These are phyloP conservation scores for Clivina fossor DNA, from an alignment of 2,888 invertebrate genomes.

Conservation along the genomic window DNA sequence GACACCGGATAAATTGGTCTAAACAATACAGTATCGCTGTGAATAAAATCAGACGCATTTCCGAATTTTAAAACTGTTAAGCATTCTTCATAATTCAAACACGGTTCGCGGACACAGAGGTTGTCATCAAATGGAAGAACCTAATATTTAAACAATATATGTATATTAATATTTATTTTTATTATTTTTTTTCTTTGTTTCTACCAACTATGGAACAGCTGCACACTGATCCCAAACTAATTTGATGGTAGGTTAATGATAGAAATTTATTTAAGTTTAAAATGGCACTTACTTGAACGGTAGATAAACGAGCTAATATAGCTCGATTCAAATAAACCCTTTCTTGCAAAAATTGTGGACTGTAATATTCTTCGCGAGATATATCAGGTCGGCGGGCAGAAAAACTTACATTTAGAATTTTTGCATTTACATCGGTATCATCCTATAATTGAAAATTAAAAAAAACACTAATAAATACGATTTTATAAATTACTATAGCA, in stretches of 20 bases:
- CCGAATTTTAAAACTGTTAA: conserved; percentile 89
- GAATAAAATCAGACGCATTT: conserved; percentile 87
- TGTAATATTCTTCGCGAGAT: conserved; percentile 76
- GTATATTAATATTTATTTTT: no score
- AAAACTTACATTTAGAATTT: conserved; percentile 91
- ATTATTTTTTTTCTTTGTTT: no score
- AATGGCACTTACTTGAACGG: conserved; percentile 70
- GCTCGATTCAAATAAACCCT: conserved; percentile 90
- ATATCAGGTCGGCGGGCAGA: conserved; percentile 83
- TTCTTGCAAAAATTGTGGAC: conserved; percentile 88
- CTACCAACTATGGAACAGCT: no score
- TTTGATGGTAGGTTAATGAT: conserved; percentile 12
- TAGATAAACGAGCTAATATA: conserved; percentile 82
- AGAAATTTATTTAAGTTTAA: no score
- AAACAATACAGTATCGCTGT: conserved; percentile 87
- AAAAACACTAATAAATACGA: conserved; percentile 16
- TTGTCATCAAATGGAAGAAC: conserved; percentile 96
- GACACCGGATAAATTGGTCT: conserved; percentile 93
- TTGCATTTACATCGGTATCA: conserved; percentile 84
- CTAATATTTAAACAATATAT: no score
- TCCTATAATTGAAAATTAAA: conserved; percentile 64
- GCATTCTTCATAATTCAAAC: conserved; percentile 91
- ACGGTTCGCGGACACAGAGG: conserved; percentile 92
- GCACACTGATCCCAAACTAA: background rate
- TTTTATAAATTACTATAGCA: conserved; percentile 6